Conservation (phyloP, 2,113 vertebrate genomes). For the Antechinus flavipes region DNA sequence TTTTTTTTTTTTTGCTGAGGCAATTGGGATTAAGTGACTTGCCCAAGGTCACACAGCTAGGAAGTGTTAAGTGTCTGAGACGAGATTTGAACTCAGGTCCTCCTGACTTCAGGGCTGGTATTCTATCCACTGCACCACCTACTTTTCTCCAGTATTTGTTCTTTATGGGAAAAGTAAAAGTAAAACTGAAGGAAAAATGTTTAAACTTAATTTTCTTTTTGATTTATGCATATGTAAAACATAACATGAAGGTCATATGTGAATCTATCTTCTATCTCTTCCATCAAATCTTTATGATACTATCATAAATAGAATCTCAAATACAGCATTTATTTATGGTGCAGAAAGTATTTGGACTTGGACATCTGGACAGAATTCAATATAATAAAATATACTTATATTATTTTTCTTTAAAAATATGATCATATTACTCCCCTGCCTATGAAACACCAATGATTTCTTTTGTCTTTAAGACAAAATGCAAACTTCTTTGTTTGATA, state of each 20-base stretch:
- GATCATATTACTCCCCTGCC: not conserved
- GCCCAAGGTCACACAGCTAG: no score
- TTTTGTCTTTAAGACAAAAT: not conserved
- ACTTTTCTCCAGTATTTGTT: no score
- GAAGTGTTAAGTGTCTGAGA: no score
- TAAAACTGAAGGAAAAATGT: not conserved
- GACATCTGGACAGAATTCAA: not conserved
- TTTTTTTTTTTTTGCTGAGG: no score
- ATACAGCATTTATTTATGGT: not conserved
- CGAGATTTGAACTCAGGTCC: no score
- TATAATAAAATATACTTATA: not conserved
- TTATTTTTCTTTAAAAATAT: not conserved
- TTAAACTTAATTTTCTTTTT: not conserved
- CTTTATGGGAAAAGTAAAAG: not conserved
- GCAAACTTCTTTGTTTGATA: not conserved
- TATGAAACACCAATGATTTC: not conserved
- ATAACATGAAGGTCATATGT: not conserved
- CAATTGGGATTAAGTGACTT: no score
- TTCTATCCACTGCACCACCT: no score
- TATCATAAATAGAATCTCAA: not conserved
- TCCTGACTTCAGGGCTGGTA: no score
- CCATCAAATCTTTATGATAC: no score
- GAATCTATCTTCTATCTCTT: not conserved
- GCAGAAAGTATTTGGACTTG: not conserved
- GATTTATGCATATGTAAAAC: not conserved